phyloP scores from a whole-genome alignment of 2,797 vertebrate genomes.

The Taenioides sp. region DNA sequence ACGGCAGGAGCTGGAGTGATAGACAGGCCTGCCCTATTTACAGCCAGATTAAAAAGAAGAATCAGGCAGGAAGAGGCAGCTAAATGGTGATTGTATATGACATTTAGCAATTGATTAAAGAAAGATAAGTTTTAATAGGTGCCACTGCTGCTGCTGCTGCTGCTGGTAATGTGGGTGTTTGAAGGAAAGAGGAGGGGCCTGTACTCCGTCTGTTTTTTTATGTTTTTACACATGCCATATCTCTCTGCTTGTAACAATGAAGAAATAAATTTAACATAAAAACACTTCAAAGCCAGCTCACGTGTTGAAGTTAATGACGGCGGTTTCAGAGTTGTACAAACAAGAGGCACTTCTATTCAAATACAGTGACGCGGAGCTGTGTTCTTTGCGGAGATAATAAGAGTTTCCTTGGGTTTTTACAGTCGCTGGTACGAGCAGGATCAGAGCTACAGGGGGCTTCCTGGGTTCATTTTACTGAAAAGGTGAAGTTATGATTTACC shows the following conservation, averaged over 20 bases:
- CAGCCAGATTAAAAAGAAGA: conserved; percentile 82
- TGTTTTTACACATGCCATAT: conserved; percentile 39
- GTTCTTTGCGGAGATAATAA: background rate
- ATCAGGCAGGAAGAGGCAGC: conserved; percentile 76
- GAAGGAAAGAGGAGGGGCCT: conserved; percentile 17
- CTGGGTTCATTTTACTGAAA: background rate
- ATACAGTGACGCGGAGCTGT: background rate
- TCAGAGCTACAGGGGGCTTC: background rate
- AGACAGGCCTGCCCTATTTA: conserved; percentile 85
- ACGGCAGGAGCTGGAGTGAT: conserved; percentile 72
- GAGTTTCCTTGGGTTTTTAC: background rate
- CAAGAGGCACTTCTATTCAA: conserved; percentile 25
- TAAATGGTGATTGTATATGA: conserved; percentile 80
- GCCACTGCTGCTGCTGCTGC: conserved; percentile 36
- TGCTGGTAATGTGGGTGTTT: conserved; percentile 54
- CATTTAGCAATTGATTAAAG: conserved; percentile 81
- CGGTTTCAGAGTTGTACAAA: conserved; percentile 42
- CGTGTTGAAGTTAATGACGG: conserved; percentile 47
- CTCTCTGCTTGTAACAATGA: conserved; percentile 49
- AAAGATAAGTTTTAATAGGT: conserved; percentile 78
- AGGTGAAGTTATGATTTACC: background rate
- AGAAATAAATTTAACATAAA: conserved; percentile 60
- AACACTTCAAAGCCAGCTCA: conserved; percentile 40
- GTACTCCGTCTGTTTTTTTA: conserved; percentile 28
- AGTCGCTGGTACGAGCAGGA: background rate